Conservation (phyloP, 2,797 vertebrate species). For the Neomorphus geoffroyi region DNA sequence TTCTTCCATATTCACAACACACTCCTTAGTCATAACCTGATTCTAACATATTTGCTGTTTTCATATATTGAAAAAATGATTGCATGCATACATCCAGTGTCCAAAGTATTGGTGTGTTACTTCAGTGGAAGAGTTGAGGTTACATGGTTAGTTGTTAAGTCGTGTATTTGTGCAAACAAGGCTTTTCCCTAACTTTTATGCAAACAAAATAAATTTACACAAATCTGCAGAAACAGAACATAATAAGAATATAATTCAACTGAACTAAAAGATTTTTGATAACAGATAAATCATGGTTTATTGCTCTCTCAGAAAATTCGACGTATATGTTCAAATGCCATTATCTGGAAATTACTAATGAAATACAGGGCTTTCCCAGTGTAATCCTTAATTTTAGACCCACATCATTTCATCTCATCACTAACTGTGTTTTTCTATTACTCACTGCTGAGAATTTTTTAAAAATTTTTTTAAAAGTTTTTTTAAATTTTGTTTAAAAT, state of each 20-base stretch:
- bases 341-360: not conserved
- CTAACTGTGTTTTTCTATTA: not conserved
- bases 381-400: not conserved
- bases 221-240: not conserved
- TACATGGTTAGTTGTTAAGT: not conserved
- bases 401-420: not conserved
- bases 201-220: not conserved
- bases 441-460: not conserved
- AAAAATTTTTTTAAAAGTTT: too few species aligned
- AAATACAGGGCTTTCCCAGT: not conserved
- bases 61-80: not conserved
- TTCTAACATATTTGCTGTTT: not conserved
- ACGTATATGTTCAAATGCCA: not conserved
- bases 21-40: not conserved
- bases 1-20: not conserved
- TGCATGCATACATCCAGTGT: rapidly evolving
- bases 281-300: not conserved
- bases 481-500: too few species aligned
- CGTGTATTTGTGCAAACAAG: not conserved
- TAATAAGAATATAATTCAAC: not conserved
- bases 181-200: not conserved
- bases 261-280: not conserved
- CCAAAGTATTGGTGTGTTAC: not conserved
- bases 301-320: not conserved
- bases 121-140: not conserved